phyloP scores from a whole-genome alignment of 2,797 vertebrate genomes.

The Gymnopithys bicolor region DNA sequence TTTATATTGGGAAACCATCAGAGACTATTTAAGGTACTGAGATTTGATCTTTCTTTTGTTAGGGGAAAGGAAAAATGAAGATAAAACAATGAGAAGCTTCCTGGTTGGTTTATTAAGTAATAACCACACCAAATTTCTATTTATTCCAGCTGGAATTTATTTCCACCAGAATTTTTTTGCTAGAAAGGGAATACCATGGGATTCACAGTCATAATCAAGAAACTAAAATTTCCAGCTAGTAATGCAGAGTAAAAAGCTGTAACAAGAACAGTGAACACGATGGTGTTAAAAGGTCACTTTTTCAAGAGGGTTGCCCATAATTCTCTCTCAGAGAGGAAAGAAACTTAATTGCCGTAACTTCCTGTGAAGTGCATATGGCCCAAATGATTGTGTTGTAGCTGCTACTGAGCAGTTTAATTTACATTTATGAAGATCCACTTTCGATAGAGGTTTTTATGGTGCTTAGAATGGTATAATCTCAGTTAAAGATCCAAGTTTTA shows the following conservation, averaged over 20 bases:
- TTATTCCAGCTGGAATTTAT: neutral
- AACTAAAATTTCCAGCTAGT: neutral
- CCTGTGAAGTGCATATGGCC: neutral
- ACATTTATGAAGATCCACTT: neutral
- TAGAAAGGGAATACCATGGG: neutral
- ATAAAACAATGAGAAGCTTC: neutral
- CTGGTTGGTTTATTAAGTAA: neutral
- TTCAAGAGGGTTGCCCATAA: neutral
- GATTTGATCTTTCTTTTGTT: neutral
- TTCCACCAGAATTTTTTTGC: neutral
- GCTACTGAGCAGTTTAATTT: neutral
- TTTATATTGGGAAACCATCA: neutral
- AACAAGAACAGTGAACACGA: neutral
- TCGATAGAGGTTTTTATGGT: slow-evolving; percentile 17
- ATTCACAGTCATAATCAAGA: neutral
- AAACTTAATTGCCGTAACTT: neutral
- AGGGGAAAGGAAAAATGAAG: rapidly evolving
- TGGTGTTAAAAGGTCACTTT: neutral
- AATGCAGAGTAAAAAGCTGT: neutral
- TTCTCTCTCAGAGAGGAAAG: neutral
- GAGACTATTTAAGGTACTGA: neutral
- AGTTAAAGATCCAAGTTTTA: neutral
- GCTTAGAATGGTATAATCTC: neutral
- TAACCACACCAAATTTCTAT: neutral
- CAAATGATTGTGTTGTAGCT: slow-evolving; percentile 4